A percentile compares a stretch with the other conserved stretches of the same genome.
Evolutionary conservation across 2,888 invertebrate species (phyloP).

Genomic region (Oxyteleia sp.): DNA sequence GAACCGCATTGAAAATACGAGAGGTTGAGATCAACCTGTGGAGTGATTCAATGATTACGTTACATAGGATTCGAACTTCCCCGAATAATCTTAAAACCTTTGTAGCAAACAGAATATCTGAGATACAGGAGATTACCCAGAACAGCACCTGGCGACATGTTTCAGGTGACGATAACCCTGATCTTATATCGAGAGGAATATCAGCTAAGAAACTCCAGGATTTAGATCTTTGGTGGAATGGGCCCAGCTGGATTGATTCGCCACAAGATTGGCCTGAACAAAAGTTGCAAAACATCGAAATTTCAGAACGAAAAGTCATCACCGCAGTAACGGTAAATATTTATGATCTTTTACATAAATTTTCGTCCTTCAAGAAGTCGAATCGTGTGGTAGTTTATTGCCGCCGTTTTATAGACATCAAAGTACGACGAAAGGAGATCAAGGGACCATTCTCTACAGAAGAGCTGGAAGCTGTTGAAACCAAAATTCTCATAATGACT

Average conservation of each 20-base stretch:
- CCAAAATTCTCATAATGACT: conserved; percentile 7
- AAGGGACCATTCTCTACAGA: background rate
- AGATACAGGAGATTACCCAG: too few relatives aligned
- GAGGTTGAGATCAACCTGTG: too few relatives aligned
- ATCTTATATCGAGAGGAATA: conserved; percentile 11
- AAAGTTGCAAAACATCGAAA: background rate
- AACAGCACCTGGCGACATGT: conserved; percentile 12
- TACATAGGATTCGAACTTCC: too few relatives aligned
- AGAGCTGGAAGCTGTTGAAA: background rate
- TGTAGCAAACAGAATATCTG: too few relatives aligned
- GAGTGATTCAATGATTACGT: too few relatives aligned
- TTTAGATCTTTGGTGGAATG: conserved; percentile 6
- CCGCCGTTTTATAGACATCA: conserved; percentile 5
- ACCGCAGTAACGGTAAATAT: background rate
- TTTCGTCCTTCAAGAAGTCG: conserved; percentile 4
- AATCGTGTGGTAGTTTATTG: conserved; percentile 20
- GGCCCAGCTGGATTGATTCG: conserved; percentile 4
- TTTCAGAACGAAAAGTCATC: conserved; percentile 12
- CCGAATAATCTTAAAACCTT: too few relatives aligned
- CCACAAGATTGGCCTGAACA: conserved; percentile 19
- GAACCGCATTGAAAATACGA: too few relatives aligned
- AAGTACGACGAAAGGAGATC: background rate
- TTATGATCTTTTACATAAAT: background rate
- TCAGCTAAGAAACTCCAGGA: background rate
- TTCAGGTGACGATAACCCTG: conserved; percentile 6